phyloP scores from a whole-genome alignment of 2,113 vertebrate genomes.

The Muntiacus muntjak region DNA sequence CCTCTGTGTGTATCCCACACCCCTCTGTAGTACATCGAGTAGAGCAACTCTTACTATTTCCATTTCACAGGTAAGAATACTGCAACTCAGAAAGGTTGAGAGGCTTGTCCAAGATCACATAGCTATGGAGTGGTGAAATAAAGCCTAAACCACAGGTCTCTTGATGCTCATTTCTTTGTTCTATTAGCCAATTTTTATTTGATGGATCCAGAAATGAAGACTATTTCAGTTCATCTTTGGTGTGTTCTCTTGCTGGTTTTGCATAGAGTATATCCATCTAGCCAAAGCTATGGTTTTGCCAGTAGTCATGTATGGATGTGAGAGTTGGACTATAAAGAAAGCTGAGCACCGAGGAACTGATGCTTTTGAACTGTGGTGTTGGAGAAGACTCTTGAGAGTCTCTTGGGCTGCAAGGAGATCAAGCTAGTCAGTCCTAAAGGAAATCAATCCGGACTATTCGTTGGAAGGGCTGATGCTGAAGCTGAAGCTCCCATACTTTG shows the following conservation, averaged over 20 bases:
- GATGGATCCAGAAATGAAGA: background rate
- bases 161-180: background rate
- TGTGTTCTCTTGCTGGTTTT: background rate
- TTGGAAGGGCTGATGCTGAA: background rate
- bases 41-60: background rate
- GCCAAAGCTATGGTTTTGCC: background rate
- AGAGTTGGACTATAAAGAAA: background rate
- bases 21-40: background rate
- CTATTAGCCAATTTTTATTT: background rate
- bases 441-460: accelerated
- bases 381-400: background rate
- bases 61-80: background rate
- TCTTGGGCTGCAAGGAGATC: background rate
- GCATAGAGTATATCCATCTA: background rate
- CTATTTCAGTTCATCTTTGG: background rate
- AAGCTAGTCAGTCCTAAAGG: background rate
- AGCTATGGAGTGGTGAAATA: too few relatives aligned
- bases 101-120: background rate
- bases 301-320: background rate
- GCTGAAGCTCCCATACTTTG: background rate
- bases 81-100: background rate
- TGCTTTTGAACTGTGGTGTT: background rate
- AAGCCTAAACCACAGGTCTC: background rate
- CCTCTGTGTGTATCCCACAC: background rate
- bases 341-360: background rate